These are phyloP conservation scores for Tamias sibiricus DNA, from an alignment of 2,113 vertebrate species.

Conservation along the genomic window DNA sequence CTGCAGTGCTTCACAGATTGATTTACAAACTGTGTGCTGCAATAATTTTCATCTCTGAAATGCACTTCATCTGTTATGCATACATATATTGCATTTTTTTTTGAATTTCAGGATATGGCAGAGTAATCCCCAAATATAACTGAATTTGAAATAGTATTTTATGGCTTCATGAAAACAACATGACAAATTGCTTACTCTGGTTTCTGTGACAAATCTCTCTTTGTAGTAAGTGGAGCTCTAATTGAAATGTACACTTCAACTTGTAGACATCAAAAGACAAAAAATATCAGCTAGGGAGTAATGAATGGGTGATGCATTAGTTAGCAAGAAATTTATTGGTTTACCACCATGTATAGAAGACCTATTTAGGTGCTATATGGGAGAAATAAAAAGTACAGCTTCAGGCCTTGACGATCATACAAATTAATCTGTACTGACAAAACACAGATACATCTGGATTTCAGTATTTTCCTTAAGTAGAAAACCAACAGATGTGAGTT, in stretches of 20 bases:
- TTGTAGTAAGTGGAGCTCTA: constrained; percentile 58
- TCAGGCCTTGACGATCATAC: not conserved
- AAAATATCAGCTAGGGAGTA: constrained; percentile 11
- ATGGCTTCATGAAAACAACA: constrained; percentile 64
- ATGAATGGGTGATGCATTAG: constrained; percentile 45
- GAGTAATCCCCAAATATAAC: constrained; percentile 67
- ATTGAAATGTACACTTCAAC: constrained; percentile 71
- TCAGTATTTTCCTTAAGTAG: constrained; percentile 3
- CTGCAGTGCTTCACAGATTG: constrained; percentile 64
- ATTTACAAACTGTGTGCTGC: constrained; percentile 58
- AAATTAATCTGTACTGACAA: constrained; percentile 33
- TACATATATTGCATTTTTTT: constrained; percentile 53
- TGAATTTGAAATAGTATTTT: constrained; percentile 66
- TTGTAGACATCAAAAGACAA: constrained; percentile 45
- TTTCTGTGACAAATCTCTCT: constrained; percentile 69
- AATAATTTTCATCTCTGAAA: constrained; percentile 65
- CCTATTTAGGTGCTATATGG: not conserved
- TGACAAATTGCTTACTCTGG: constrained; percentile 66
- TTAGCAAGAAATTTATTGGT: constrained; percentile 59
- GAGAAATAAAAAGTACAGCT: not conserved
- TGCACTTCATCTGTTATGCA: constrained; percentile 58
- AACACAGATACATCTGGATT: not conserved
- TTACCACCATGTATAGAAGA: not conserved
- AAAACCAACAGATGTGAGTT: not conserved
- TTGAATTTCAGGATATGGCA: constrained; percentile 69